These are phyloP conservation scores for Chloropsis hardwickii DNA, from an alignment of 2,113 vertebrate genomes.

Conservation along the genomic window DNA sequence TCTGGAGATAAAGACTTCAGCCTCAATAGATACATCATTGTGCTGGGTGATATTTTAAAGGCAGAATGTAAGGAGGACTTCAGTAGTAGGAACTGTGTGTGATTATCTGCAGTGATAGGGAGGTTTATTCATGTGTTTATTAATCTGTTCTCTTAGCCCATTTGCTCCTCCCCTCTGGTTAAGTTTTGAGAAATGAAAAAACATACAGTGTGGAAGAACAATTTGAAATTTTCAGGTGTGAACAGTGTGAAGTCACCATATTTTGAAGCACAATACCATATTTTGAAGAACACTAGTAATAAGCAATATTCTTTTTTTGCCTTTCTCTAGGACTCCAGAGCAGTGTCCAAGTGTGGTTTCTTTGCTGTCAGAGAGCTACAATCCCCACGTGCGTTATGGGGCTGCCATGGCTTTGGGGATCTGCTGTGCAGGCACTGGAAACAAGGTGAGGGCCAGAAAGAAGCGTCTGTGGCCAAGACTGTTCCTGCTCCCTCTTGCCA, in stretches of 20 bases:
- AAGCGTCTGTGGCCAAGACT: neutral
- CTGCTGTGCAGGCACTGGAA: constrained; percentile 97
- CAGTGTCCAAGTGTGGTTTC: constrained; percentile 98
- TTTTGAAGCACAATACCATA: neutral
- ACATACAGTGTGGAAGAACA: neutral
- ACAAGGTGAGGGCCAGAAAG: constrained; percentile 82
- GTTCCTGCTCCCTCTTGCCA: neutral
- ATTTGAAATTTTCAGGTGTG: neutral
- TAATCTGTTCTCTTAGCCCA: neutral
- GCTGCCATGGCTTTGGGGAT: constrained; percentile 98
- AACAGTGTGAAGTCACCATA: neutral
- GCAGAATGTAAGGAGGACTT: neutral
- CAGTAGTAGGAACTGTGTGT: neutral
- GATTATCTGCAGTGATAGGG: neutral
- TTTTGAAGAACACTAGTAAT: neutral
- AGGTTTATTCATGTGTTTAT: neutral
- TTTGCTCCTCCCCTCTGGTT: neutral
- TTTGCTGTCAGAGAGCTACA: constrained; percentile 97
- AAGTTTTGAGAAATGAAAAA: neutral
- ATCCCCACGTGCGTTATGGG: constrained; percentile 96
- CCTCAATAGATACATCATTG: neutral
- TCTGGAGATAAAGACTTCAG: neutral
- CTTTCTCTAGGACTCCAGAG: constrained; percentile 88
- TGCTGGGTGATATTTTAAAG: neutral
- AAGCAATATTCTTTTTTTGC: neutral